A percentile compares a stretch with the other conserved stretches of the same genome.
Conservation (phyloP, 2,113 vertebrate species). For the Peucedramus taeniatus region DNA sequence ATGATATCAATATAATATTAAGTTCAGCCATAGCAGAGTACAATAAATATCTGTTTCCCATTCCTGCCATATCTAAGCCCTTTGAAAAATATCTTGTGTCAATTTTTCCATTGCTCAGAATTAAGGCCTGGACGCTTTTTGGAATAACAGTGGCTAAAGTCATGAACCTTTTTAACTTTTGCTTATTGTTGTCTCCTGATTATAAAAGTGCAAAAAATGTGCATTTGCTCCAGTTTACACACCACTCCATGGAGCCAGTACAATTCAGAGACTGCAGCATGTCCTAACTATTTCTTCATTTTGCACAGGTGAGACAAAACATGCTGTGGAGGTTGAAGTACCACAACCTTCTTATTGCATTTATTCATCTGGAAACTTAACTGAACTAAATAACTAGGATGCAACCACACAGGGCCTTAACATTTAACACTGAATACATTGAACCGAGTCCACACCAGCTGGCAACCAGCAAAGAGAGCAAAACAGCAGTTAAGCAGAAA, state of each 20-base stretch:
- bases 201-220: not conserved
- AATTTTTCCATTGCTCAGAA: not conserved
- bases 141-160: not conserved
- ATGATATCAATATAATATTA: not conserved
- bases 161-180: not conserved
- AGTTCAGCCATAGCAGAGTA: not conserved
- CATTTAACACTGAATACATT: conserved; percentile 47
- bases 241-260: not conserved
- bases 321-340: conserved; percentile 4
- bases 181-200: not conserved
- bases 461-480: not conserved
- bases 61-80: not conserved
- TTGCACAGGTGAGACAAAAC: not conserved
- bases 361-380: conserved; percentile 45
- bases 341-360: conserved; percentile 21
- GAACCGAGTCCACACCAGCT: conserved; percentile 46
- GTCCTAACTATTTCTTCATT: not conserved
- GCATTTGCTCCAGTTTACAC: not conserved
- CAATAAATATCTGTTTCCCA: not conserved
- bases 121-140: not conserved
- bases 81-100: not conserved
- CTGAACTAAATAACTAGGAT: conserved; percentile 37
- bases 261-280: not conserved
- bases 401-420: conserved; percentile 9
- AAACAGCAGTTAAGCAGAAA: conserved; percentile 8